Evolutionary conservation across 2,797 vertebrate genomes (phyloP), one percentile per base, ranked within the genome.

Genomic region (Rhinoraja longicauda): DNA sequence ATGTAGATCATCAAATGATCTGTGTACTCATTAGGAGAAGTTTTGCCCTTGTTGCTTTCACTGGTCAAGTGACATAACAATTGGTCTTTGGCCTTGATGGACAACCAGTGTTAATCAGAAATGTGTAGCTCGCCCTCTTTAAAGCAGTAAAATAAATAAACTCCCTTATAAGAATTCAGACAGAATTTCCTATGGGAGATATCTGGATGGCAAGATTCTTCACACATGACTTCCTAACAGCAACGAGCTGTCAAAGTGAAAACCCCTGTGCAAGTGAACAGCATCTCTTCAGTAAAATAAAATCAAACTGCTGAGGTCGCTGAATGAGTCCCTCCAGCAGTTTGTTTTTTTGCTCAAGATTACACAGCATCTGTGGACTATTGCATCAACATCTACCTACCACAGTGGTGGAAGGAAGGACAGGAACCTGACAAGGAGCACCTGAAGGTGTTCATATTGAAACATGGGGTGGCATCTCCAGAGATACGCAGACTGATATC

Each of bases 141-240:
- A 57, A 90, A 90, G 64, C 67, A 39, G 21, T 64, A 72, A 39
- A 90, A 90, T 90, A 67, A 90, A 86, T 64, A 17, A 32, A 67
- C 32, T 84, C 26, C 53, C 24, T 59, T 88, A 62, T 32, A 88
- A 21, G 36, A 67, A 88, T 64, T 88, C n/a, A 19, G 45, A 45
- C 24, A 17, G 24, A 73, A 75, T 75, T 75, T 39, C 24, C 24
- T 92, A 53, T 26, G 45, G 70, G 39, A 75, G 72, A 26, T 53
- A 70, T 73, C 39, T 73, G 70, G 90, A 57, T 67, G 84, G 59
- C n/a, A 67, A 21, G 84, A 36, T 86, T 86, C 29, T 57, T 86
- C 57, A 62, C 13, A 86, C 3, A 13, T 59, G 15, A 13, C n/a
- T 88, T 62, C 39, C 39, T 36, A 73, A 53, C 39, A 45, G n/a